phyloP scores from a whole-genome alignment of 2,113 vertebrate species.

The Ctenomys sociabilis region DNA sequence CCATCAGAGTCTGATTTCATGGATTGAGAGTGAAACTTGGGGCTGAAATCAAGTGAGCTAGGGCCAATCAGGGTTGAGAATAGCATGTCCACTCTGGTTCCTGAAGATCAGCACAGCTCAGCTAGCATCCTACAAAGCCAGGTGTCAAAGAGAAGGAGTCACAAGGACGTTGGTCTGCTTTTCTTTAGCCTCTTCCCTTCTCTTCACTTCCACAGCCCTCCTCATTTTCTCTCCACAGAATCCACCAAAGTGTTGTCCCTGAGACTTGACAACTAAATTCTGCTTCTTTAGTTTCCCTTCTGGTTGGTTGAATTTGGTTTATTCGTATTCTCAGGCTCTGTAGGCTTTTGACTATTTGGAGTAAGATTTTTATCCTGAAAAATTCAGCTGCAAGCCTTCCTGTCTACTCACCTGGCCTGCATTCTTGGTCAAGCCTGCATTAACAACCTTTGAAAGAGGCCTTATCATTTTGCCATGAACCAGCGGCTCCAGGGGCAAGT shows the following conservation, averaged over 20 bases:
- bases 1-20: not conserved
- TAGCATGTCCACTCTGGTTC: not conserved
- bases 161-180: not conserved
- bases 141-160: not conserved
- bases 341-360: not conserved
- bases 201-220: rapidly evolving
- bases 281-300: not conserved
- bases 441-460: conserved; percentile 57
- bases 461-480: conserved; percentile 70
- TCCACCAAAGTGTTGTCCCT: not conserved
- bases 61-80: not conserved
- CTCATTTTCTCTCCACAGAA: not conserved
- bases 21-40: not conserved
- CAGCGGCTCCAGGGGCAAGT: conserved; percentile 62
- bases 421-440: conserved; percentile 23
- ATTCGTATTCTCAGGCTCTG: not conserved
- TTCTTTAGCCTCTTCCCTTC: not conserved
- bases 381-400: not conserved
- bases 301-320: not conserved
- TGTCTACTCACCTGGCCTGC: not conserved
- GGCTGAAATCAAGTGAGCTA: not conserved
- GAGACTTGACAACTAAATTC: not conserved
- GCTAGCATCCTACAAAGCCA: not conserved
- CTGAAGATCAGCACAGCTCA: not conserved
- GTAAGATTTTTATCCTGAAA: conserved; percentile 15